These are phyloP conservation scores for Thryonomys swinderianus DNA, from an alignment of 2,113 vertebrate genomes.

Conservation along the genomic window DNA sequence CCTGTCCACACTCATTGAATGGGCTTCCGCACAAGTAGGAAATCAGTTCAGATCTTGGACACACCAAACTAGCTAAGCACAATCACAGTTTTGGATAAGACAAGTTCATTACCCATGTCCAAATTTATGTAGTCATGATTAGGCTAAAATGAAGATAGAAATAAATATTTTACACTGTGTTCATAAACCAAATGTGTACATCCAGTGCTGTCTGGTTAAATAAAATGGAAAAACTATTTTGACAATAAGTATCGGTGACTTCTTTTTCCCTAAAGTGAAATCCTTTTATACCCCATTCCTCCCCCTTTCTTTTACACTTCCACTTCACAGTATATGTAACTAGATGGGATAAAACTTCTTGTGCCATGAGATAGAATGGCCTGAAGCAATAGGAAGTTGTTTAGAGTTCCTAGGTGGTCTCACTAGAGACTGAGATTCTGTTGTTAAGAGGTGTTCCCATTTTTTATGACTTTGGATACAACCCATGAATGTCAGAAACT, in stretches of 20 bases:
- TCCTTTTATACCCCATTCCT: accelerated
- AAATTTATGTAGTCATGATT: background rate
- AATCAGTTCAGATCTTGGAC: background rate
- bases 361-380: background rate
- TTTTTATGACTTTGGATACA: background rate
- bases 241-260: constrained; percentile 21
- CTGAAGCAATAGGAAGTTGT: background rate
- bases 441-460: background rate
- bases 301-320: background rate
- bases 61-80: background rate
- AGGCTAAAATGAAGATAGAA: constrained; percentile 25
- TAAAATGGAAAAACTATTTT: constrained; percentile 77
- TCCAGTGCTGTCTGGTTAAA: constrained; percentile 64
- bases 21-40: accelerated
- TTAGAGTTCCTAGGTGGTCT: background rate
- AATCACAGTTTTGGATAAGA: background rate
- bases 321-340: background rate
- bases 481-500: background rate
- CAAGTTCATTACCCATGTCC: background rate
- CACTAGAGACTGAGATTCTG: background rate
- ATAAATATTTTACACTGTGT: constrained; percentile 41
- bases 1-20: accelerated
- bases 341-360: background rate
- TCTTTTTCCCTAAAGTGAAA: constrained; percentile 43
- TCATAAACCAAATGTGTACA: constrained; percentile 50